Evolutionary conservation across 2,888 invertebrate species (phyloP), one percentile per base, ranked within the genome.

Genomic region (Drosophila maculinotata): DNA sequence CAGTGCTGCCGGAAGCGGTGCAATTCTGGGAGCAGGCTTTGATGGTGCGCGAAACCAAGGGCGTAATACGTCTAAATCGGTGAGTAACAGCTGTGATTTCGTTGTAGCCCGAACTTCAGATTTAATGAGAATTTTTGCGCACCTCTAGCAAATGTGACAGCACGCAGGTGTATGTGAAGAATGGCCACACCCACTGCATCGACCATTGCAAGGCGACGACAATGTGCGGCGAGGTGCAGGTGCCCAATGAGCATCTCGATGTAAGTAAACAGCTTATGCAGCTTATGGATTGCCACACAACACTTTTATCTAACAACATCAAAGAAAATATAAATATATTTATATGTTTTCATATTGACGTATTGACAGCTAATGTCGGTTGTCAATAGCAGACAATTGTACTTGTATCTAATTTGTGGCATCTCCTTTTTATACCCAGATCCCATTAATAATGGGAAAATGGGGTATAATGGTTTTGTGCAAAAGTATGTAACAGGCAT

Each of bases 191-290:
- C 0, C 97, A 97, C 89, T 99, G 99, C 90, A 97, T 97, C 73
- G 95, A 96, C 82, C 93, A 94, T 0, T 98, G 98, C 91, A 96
- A 95, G 80, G 91, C 93, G 1, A 94, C 94, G 63, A 99, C 99
- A 0, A 96, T 96, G 94, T 99, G 99, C 91, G 99, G 99, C 0
- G 99, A 99, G 91, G 97, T 98, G 2, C 93, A 93, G 77, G 98
- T 99, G 4, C 99, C 99, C 0, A 95, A 96, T 66, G 94, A 96
- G 44, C 99, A 99, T 92, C 93, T 99, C 38, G 97, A 98, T 91
- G 98, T 98, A 90, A 94, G 95, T 71, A 4, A 25, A 15, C n/a
- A 8, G 9, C 20, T n/a, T n/a, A n/a, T n/a, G 20, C 20, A 20
- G 20, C 20, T 3, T 20, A 20, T 20, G 20, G 20, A 20, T 20